Evolutionary conservation across 1,140 invertebrate genomes (phyloP).

Genomic region (Ruditapes philippinarum): DNA sequence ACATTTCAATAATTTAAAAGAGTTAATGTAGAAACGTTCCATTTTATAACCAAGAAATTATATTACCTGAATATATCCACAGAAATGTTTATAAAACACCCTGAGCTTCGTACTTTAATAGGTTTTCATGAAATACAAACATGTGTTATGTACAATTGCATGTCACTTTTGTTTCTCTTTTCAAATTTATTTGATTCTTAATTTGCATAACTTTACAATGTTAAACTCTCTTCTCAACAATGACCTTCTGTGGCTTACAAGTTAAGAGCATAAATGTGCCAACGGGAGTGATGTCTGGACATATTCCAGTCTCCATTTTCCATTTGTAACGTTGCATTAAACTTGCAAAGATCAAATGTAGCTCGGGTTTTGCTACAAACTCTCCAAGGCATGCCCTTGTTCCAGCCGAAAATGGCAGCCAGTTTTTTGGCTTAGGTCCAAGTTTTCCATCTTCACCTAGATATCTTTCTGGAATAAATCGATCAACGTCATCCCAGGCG

Average conservation of each 20-base stretch:
- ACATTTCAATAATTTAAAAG: too few relatives aligned
- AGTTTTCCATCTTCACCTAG: constrained; percentile 78
- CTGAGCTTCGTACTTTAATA: too few relatives aligned
- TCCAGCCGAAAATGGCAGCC: constrained; percentile 71
- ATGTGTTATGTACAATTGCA: too few relatives aligned
- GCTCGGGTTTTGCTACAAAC: constrained; percentile 64
- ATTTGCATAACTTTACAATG: too few relatives aligned
- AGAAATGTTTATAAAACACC: too few relatives aligned
- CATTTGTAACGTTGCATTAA: constrained; percentile 84
- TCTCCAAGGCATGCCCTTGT: constrained; percentile 69
- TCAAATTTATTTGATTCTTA: too few relatives aligned
- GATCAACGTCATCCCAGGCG: constrained; percentile 91
- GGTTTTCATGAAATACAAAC: too few relatives aligned
- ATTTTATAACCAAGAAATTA: too few relatives aligned
- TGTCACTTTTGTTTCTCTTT: too few relatives aligned
- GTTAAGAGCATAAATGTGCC: not conserved
- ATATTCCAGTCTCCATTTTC: constrained; percentile 25
- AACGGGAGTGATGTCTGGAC: not conserved
- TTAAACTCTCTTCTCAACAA: constrained; percentile 21
- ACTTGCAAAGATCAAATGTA: constrained; percentile 70
- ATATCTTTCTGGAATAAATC: constrained; percentile 91
- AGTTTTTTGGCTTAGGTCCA: constrained; percentile 58
- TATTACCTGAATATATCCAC: too few relatives aligned
- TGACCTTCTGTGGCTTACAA: not conserved
- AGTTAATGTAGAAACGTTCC: too few relatives aligned